phyloP scores from a whole-genome alignment of 2,797 vertebrate species.

The Characodon lateralis region DNA sequence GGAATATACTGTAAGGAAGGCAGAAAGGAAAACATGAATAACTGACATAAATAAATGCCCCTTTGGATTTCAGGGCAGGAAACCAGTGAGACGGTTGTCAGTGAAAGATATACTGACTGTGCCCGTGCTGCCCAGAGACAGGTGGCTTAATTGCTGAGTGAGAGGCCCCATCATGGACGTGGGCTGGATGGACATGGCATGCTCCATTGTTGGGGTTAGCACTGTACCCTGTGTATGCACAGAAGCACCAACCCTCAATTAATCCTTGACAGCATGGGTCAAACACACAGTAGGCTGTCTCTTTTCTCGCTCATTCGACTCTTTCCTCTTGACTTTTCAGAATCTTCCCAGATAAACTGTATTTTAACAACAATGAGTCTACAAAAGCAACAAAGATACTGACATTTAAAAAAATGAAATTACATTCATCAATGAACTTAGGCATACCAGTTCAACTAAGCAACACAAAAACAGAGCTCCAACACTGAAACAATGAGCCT shows the following conservation, averaged over 20 bases:
- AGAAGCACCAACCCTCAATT: not conserved
- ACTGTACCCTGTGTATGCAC: slow-evolving; percentile 84
- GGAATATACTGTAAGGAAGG: slow-evolving; percentile 86
- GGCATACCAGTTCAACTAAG: not conserved
- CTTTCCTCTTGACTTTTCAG: not conserved
- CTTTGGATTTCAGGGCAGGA: slow-evolving; percentile 1
- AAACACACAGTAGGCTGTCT: not conserved
- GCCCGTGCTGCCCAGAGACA: slow-evolving; percentile 89
- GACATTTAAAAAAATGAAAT: not conserved
- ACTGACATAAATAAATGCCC: slow-evolving; percentile 9
- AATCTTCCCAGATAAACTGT: not conserved
- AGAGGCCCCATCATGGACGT: slow-evolving; percentile 92
- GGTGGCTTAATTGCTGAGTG: slow-evolving; percentile 91
- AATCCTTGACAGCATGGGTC: not conserved
- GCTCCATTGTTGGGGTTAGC: slow-evolving; percentile 91
- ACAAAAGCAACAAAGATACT: not conserved
- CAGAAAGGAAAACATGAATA: slow-evolving; percentile 33
- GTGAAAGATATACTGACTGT: slow-evolving; percentile 80
- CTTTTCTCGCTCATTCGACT: not conserved
- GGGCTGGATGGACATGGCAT: slow-evolving; percentile 92
- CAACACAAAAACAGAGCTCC: not conserved
- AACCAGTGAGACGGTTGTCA: not conserved
- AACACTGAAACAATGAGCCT: not conserved
- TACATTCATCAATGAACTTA: not conserved
- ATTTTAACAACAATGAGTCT: not conserved